phyloP scores from a whole-genome alignment of 2,797 vertebrate genomes.

The Macrochelys suwanniensis region DNA sequence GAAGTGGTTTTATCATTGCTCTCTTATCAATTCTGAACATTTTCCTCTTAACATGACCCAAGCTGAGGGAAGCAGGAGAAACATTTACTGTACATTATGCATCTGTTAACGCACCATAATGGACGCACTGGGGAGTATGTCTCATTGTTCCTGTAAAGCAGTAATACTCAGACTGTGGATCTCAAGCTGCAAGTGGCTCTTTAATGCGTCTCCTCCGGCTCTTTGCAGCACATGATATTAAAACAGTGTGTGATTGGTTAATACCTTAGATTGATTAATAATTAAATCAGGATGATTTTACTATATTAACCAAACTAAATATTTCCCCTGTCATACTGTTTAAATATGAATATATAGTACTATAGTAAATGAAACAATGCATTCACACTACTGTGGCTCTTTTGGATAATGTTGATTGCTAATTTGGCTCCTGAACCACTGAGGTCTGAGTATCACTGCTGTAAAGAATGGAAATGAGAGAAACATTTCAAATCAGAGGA shows the following conservation, averaged over 20 bases:
- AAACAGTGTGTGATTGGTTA: too few relatives aligned
- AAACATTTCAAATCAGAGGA: neutral
- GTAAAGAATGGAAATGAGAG: neutral
- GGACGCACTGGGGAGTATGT: neutral
- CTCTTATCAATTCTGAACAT: neutral
- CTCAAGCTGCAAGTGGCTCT: too few relatives aligned
- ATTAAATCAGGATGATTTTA: too few relatives aligned
- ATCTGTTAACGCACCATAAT: neutral
- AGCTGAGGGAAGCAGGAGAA: neutral
- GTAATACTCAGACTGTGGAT: too few relatives aligned
- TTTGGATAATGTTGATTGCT: neutral
- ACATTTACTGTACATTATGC: neutral
- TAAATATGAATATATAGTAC: too few relatives aligned
- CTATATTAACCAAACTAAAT: too few relatives aligned
- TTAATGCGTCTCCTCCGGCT: too few relatives aligned
- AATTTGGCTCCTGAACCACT: neutral
- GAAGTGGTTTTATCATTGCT: conserved; percentile 21
- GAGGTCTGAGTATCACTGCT: neutral
- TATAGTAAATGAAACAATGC: too few relatives aligned
- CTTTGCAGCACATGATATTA: too few relatives aligned
- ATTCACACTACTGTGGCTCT: too few relatives aligned
- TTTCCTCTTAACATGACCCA: conserved; percentile 11
- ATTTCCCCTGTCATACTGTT: too few relatives aligned
- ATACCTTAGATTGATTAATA: too few relatives aligned
- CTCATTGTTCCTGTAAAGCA: neutral